Base-by-base conservation (phyloP, 1,140 invertebrate species). In the Alviniconcha marisindica region DNA sequence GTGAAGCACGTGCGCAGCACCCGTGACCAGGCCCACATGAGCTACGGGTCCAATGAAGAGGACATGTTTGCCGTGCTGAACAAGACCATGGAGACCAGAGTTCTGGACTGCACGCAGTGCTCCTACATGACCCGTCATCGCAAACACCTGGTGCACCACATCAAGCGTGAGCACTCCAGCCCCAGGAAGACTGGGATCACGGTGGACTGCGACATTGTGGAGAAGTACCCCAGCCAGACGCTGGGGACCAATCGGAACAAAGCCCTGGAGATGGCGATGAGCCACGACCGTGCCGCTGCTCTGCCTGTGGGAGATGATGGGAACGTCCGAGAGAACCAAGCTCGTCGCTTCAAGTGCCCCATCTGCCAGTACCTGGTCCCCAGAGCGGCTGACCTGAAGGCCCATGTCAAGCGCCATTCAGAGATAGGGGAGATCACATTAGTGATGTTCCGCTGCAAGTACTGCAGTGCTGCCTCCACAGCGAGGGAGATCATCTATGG, bases 321-420 rank as follows among this genome's bases (percentile, higher is more conserved):
- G 0, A 60, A 77, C n/a, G 82, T 84, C 54, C 48, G 44, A 36
- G 86, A 87, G 81, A 87, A 87, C 54, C 84, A 81, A 51, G 63
- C 77, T 36, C 79, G 84, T n/a, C 85, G 85, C 21, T 87, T 87
- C 71, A 87, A 85, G 80, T 87, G 86, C n/a, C 86, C 86, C 4
- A 82, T 85, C 28, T 87, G 86, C 44, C 76, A 84, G 38, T 87
- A 87, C 77, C 84, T 87, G 15, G 82, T 87, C 21, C 86, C 86
- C 4, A 83, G 85, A 48, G 86, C 84, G 10, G 86, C 86, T 15
- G 86, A 87, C 56, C 76, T 87, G 48, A 87, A 87, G 51, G 77
- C 80, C 40, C 86, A 87, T 51, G 83, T 87, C 14, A 85, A 85
- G 42, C 77, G 83, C 31, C 86, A 87, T 63, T 83, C 84, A 44